phyloP scores from a whole-genome alignment of 2,113 vertebrate species.

The Antechinus stuartii region DNA sequence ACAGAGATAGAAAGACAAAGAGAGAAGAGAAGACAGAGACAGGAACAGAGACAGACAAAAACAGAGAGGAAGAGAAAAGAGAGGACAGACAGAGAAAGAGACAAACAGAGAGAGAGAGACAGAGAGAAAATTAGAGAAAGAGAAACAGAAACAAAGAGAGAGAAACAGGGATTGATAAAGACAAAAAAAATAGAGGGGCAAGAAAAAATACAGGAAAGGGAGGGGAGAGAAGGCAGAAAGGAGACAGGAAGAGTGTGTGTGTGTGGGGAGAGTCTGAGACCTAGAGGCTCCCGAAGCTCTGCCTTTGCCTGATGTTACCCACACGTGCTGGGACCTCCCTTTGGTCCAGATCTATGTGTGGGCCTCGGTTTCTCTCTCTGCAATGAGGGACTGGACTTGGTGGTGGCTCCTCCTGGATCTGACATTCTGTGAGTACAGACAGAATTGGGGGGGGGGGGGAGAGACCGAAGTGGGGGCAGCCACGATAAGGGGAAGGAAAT shows the following conservation, averaged over 20 bases:
- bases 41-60: neutral
- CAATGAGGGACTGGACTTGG: neutral
- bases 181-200: neutral
- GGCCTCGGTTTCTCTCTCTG: neutral
- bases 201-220: neutral
- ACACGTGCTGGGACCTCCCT: no score
- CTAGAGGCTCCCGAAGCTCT: neutral
- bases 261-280: neutral
- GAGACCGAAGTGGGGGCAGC: fast-evolving
- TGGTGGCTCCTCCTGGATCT: neutral
- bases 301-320: neutral
- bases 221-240: neutral
- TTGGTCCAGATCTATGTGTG: neutral
- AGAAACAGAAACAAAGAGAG: neutral
- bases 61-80: neutral
- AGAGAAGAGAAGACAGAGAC: neutral
- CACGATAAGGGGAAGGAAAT: neutral
- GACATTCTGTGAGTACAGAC: neutral
- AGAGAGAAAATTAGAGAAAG: neutral
- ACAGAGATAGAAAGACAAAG: neutral
- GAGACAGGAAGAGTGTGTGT: neutral
- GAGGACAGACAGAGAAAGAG: neutral
- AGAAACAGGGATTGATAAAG: neutral
- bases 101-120: neutral
- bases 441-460: neutral